Evolutionary conservation across 2,888 invertebrate genomes (phyloP).

Genomic region (Palloptera scutellata): DNA sequence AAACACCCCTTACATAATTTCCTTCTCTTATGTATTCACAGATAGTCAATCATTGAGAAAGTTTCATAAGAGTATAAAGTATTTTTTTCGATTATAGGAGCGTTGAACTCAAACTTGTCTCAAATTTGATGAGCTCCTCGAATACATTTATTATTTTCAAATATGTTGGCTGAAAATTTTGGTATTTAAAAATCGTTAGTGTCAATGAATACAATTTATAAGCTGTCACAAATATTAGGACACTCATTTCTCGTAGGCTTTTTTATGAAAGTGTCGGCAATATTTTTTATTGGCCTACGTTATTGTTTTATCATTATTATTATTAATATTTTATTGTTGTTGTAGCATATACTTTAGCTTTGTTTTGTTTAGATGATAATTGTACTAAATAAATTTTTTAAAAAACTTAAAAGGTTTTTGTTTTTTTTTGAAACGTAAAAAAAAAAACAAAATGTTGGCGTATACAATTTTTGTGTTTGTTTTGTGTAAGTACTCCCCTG

Average conservation of each 20-base stretch:
- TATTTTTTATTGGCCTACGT: not conserved
- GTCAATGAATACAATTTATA: too few relatives aligned
- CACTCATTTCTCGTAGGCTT: not conserved
- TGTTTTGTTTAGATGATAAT: not conserved
- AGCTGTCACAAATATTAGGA: not conserved
- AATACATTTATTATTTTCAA: too few relatives aligned
- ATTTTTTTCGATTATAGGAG: too few relatives aligned
- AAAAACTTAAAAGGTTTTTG: not conserved
- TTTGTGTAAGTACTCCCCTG: not conserved
- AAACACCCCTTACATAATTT: too few relatives aligned
- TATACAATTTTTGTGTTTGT: not conserved
- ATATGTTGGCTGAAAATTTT: too few relatives aligned
- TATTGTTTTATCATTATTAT: not conserved
- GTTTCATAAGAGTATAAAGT: too few relatives aligned
- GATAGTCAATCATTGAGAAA: too few relatives aligned
- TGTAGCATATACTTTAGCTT: not conserved
- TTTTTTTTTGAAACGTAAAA: not conserved
- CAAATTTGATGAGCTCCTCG: too few relatives aligned
- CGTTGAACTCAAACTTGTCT: too few relatives aligned
- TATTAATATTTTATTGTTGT: not conserved
- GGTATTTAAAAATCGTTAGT: too few relatives aligned
- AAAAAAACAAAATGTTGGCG: not conserved
- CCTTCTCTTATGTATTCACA: too few relatives aligned
- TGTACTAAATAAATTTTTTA: slow-evolving; percentile 8
- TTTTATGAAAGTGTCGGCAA: not conserved